These are phyloP conservation scores for Halesus radiatus DNA, from an alignment of 1,140 invertebrate species.

Conservation along the genomic window DNA sequence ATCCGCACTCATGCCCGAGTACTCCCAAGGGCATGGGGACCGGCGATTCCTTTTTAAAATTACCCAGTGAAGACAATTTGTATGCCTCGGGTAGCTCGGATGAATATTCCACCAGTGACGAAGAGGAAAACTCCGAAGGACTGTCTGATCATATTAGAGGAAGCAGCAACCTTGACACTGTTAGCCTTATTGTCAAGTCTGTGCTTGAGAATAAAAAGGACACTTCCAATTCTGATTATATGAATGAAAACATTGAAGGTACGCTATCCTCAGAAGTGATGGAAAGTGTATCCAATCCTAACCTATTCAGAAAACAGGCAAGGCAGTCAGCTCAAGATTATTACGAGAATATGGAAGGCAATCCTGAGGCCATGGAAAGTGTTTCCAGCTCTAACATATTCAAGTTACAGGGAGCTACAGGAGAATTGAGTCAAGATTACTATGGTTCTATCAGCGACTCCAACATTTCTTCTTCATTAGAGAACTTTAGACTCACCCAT, in stretches of 20 bases:
- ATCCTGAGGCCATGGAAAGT: too few species aligned
- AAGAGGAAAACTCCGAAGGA: constrained; percentile 68
- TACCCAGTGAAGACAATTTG: constrained; percentile 63
- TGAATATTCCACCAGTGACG: constrained; percentile 65
- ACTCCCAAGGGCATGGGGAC: constrained; percentile 62
- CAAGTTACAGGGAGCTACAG: too few species aligned
- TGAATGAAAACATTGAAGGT: not conserved
- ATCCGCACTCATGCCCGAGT: constrained; percentile 66
- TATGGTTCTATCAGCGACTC: not conserved
- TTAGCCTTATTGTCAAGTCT: constrained; percentile 71
- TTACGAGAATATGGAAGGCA: too few species aligned
- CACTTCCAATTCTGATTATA: constrained; percentile 43
- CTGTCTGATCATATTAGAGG: constrained; percentile 58
- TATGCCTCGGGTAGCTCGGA: constrained; percentile 66
- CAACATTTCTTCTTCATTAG: not conserved
- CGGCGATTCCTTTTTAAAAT: constrained; percentile 63
- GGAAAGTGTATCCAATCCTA: constrained; percentile 1
- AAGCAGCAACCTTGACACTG: constrained; percentile 66
- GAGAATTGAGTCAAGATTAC: not conserved
- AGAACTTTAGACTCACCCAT: not conserved
- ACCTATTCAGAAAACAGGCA: not conserved
- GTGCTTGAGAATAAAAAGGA: constrained; percentile 65
- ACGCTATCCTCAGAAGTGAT: not conserved
- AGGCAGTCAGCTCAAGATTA: not conserved
- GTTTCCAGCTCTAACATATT: too few species aligned